phyloP scores from a whole-genome alignment of 2,113 vertebrate species.

The Furnarius figulus region DNA sequence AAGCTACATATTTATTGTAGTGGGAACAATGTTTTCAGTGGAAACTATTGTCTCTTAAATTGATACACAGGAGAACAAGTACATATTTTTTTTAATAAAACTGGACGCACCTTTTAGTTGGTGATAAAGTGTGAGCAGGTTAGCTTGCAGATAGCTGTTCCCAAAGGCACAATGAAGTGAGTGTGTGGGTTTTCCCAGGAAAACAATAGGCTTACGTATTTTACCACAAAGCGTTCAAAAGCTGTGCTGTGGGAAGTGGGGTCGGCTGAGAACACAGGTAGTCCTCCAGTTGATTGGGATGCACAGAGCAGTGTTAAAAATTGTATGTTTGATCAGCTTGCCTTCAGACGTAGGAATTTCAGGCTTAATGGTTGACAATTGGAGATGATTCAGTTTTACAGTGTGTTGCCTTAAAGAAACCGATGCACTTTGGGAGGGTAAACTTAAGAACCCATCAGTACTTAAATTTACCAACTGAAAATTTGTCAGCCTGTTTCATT shows the following conservation, averaged over 20 bases:
- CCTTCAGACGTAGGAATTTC: neutral
- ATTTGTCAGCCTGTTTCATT: neutral
- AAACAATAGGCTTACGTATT: neutral
- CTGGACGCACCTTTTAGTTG: neutral
- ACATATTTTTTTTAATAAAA: neutral
- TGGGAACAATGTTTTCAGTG: neutral
- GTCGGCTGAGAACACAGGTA: neutral
- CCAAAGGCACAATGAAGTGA: neutral
- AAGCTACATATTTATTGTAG: neutral
- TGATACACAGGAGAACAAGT: neutral
- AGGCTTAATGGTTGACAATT: neutral
- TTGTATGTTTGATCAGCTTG: neutral
- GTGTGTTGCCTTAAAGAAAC: neutral
- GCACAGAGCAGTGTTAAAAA: neutral
- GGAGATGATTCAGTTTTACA: neutral
- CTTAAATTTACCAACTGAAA: neutral
- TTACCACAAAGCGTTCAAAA: neutral
- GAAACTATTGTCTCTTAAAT: neutral
- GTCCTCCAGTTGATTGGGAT: neutral
- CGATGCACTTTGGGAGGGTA: neutral
- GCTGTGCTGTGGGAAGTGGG: neutral
- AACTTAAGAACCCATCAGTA: neutral
- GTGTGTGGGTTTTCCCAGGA: neutral
- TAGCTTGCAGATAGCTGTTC: neutral
- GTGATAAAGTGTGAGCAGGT: neutral